Evolutionary conservation across 2,797 vertebrate genomes (phyloP).

Genomic region (Sebastes vulpes): DNA sequence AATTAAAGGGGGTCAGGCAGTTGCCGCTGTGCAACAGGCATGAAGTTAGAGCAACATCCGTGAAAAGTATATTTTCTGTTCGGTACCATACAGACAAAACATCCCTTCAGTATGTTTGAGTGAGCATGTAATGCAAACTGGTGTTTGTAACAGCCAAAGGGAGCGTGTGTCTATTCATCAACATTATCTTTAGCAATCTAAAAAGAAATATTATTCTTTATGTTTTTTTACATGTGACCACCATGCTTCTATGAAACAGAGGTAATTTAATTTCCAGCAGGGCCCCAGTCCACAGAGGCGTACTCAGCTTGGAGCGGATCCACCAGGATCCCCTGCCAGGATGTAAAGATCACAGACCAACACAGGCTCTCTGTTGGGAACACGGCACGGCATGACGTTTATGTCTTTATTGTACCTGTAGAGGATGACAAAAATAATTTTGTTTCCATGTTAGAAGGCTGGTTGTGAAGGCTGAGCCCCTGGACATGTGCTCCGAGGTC

Average conservation of each 20-base stretch:
- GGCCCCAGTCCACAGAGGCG: constrained; percentile 62
- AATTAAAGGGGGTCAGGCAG: constrained; percentile 46
- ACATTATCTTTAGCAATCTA: constrained; percentile 65
- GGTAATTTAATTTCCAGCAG: constrained; percentile 85
- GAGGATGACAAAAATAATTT: constrained; percentile 51
- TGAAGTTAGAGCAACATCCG: constrained; percentile 49
- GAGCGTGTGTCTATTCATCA: constrained; percentile 44
- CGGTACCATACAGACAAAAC: constrained; percentile 20
- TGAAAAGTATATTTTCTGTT: constrained; percentile 63
- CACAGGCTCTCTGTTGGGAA: constrained; percentile 47
- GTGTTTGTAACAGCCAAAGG: constrained; percentile 47
- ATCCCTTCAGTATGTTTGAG: constrained; percentile 18
- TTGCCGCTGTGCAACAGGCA: constrained; percentile 44
- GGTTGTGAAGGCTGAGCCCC: constrained; percentile 40
- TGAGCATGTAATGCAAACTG: constrained; percentile 40
- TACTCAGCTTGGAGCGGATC: constrained; percentile 67
- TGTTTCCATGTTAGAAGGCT: constrained; percentile 34
- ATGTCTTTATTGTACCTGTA: constrained; percentile 37
- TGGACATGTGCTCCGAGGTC: constrained; percentile 46
- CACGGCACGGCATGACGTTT: constrained; percentile 15
- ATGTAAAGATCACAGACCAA: constrained; percentile 72
- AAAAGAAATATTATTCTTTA: constrained; percentile 63
- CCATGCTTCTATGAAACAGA: constrained; percentile 62
- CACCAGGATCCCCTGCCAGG: constrained; percentile 68
- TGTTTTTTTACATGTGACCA: constrained; percentile 68